Evolutionary conservation across 1,140 invertebrate genomes (phyloP), one percentile per base, ranked within the genome.

Genomic region (Drosophila pseudoananassae): DNA sequence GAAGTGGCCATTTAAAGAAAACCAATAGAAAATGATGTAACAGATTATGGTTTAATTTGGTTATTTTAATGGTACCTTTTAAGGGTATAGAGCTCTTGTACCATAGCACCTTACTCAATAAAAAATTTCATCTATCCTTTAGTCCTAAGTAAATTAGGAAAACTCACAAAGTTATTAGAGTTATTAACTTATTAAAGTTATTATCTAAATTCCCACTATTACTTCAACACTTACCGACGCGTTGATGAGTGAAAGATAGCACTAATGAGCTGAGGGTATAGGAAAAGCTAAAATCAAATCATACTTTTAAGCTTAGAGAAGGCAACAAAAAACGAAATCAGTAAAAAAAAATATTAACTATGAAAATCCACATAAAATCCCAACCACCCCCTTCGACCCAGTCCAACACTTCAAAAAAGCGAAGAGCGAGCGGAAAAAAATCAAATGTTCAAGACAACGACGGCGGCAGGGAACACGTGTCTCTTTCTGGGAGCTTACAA

Each of bases 191-290:
- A n/a, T n/a, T n/a, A n/a, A n/a, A n/a, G n/a, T n/a, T n/a, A n/a
- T n/a, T n/a, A 46, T 65, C 36, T 9, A 10, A 33, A 68, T 8
- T 23, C 23, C 10, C 38, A 14, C 29, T 51, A 53, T 7, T n/a
- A 36, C 43, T 43, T 9, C 12, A 68, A 69, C 70, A 88, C 78
- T 85, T 87, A 68, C 47, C 64, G 59, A 85, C 59, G 81, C 82
- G 83, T 87, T 82, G 75, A 83, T 79, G 83, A 79, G 76, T 88
- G 68, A 88, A 78, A 82, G n/a, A 78, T 52, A 88, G 66, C 78
- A 61, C 60, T 87, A 88, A 88, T 88, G 76, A 52, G 76, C 83
- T 88, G 82, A 74, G 58, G 15, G 23, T 9, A 46, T 36, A 47
- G 52, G 49, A 20, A 50, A 60, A 64, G 60, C 53, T 51, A 87